phyloP scores from a whole-genome alignment of 2,113 vertebrate species.

The Aegithalos caudatus region DNA sequence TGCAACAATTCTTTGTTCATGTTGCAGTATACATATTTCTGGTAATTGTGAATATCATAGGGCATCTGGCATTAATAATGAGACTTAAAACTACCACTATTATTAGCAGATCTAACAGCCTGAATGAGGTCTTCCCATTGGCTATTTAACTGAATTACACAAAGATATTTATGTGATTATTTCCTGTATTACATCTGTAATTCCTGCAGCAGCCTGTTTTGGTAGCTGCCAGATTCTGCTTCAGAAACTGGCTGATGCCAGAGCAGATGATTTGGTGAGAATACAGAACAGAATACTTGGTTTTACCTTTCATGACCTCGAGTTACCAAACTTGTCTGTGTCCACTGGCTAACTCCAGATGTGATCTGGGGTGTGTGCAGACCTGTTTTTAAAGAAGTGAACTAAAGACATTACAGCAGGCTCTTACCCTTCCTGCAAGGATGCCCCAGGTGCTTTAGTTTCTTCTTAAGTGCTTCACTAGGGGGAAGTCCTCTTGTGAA shows the following conservation, averaged over 20 bases:
- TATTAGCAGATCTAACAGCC: slow-evolving; percentile 12
- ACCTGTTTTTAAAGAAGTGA: not conserved
- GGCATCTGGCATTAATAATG: slow-evolving; percentile 20
- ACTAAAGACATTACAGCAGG: not conserved
- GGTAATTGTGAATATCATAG: not conserved
- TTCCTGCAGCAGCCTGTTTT: not conserved
- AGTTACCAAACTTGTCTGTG: not conserved
- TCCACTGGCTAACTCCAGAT: not conserved
- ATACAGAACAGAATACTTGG: not conserved
- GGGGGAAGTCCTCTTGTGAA: not conserved
- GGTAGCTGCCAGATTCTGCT: not conserved
- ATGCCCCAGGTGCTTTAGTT: not conserved
- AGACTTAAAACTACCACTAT: not conserved
- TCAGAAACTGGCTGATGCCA: not conserved
- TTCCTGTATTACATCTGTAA: slow-evolving; percentile 17
- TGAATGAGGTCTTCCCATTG: not conserved
- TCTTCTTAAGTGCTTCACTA: not conserved
- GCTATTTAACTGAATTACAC: slow-evolving; percentile 16
- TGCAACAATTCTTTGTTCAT: not conserved
- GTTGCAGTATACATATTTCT: not conserved
- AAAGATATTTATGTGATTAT: not conserved
- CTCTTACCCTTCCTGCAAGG: not conserved
- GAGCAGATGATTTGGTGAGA: not conserved
- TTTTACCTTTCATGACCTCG: not conserved
- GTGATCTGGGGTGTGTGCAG: not conserved